Conservation (phyloP, 1,140 invertebrate species). For the Holcopasites calliopsidis region DNA sequence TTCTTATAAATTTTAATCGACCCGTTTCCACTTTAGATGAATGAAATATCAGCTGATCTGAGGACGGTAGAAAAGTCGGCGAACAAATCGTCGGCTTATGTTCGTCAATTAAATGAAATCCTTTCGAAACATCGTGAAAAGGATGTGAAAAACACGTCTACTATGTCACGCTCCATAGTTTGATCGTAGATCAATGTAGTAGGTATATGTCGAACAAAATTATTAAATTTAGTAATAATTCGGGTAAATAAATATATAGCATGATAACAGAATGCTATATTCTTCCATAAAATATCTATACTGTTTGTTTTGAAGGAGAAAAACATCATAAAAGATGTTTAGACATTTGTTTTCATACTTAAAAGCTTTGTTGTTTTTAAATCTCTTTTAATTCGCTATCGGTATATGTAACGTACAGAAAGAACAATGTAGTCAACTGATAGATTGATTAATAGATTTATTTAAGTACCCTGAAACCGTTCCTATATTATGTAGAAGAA, state of each 20-base stretch:
- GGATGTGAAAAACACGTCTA: constrained; percentile 70
- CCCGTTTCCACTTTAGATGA: constrained; percentile 70
- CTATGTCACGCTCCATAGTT: constrained; percentile 43
- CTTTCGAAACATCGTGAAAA: constrained; percentile 69
- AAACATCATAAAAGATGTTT: too few relatives aligned
- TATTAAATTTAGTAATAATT: neutral
- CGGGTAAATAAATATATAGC: neutral
- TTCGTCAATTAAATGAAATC: constrained; percentile 73
- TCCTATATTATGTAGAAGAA: neutral
- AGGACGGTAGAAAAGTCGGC: constrained; percentile 77
- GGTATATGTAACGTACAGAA: neutral
- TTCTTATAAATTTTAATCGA: constrained; percentile 46
- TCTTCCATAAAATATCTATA: too few relatives aligned
- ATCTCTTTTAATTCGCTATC: too few relatives aligned
- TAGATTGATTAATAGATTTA: neutral
- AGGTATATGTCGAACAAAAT: constrained; percentile 1
- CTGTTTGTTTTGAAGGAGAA: too few relatives aligned
- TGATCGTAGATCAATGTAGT: constrained; percentile 43
- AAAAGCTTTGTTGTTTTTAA: too few relatives aligned
- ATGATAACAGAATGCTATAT: too few relatives aligned
- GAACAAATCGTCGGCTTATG: constrained; percentile 76
- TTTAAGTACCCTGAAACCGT: neutral
- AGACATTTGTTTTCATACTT: too few relatives aligned
- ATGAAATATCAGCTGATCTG: constrained; percentile 78
- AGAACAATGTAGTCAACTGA: neutral